Conservation (phyloP, 2,888 invertebrate genomes). For the Cordylochernes scorpioides region DNA sequence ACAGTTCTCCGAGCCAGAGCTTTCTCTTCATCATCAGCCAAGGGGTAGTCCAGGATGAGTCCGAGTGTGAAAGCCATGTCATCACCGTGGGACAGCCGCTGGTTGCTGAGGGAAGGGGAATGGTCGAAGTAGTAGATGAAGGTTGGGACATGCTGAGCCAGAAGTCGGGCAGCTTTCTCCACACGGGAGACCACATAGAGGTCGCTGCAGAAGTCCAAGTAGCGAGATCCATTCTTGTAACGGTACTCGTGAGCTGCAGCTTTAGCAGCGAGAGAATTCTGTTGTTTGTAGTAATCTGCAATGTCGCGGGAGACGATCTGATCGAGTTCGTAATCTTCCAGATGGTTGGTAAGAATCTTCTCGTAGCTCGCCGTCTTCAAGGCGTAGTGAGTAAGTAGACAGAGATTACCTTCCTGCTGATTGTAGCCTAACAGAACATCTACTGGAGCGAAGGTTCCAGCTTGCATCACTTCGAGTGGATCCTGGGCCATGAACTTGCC, state of each 20-base stretch:
- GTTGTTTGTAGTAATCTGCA: conserved; percentile 3
- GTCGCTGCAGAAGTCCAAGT: conserved; percentile 12
- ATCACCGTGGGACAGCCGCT: conserved; percentile 13
- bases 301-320: conserved; percentile 6
- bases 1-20: conserved; percentile 5
- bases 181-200: conserved; percentile 9
- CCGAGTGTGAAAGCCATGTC: conserved; percentile 12
- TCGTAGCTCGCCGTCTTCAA: conserved; percentile 8
- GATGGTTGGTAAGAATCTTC: conserved; percentile 9
- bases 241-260: conserved; percentile 4
- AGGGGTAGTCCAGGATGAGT: conserved; percentile 5
- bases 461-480: conserved; percentile 11
- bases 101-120: conserved; percentile 14
- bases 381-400: conserved; percentile 13
- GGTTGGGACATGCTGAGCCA: not conserved
- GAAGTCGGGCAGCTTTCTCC: conserved; percentile 3
- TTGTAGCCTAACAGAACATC: conserved; percentile 16
- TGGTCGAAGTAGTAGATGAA: conserved; percentile 17
- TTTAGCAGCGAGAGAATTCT: conserved; percentile 2
- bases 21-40: conserved; percentile 3
- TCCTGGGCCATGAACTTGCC: conserved; percentile 14
- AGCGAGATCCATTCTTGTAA: not conserved
- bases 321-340: conserved; percentile 9
- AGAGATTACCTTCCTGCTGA: conserved; percentile 17
- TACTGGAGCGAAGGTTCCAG: conserved; percentile 8